A percentile compares a stretch with the other conserved stretches of the same genome.
Evolutionary conservation across 2,888 invertebrate species (phyloP).

Genomic region (Arenicola marina): DNA sequence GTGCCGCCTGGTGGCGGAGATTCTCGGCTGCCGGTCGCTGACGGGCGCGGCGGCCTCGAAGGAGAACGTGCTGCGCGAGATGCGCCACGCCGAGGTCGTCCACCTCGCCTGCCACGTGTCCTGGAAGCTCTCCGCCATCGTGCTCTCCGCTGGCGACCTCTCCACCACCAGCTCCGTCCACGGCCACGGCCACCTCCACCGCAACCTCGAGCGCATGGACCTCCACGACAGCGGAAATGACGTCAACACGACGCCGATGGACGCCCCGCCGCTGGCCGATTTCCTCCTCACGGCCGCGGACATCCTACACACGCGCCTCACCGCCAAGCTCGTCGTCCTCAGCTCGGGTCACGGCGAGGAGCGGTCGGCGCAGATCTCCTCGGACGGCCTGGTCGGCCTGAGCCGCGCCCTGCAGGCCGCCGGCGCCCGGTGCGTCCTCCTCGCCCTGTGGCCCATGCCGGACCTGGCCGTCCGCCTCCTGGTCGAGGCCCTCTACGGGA

Average conservation of each 20-base stretch:
- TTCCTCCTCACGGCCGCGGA: slow-evolving; percentile 85
- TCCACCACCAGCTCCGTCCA: slow-evolving; percentile 19
- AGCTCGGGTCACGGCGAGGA: slow-evolving; percentile 69
- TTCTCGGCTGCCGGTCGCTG: slow-evolving; percentile 74
- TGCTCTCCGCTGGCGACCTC: slow-evolving; percentile 72
- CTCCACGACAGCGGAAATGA: slow-evolving; percentile 44
- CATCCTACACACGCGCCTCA: slow-evolving; percentile 79
- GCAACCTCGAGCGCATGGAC: slow-evolving; percentile 40
- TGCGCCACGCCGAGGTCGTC: slow-evolving; percentile 72
- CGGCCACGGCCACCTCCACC: too few relatives aligned
- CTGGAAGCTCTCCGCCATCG: slow-evolving; percentile 89
- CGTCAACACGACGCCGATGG: slow-evolving; percentile 64
- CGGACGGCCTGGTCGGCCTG: slow-evolving; percentile 75
- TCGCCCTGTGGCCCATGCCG: slow-evolving; percentile 93
- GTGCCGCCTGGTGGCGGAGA: slow-evolving; percentile 87
- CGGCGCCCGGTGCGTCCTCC: slow-evolving; percentile 89
- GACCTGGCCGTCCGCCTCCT: slow-evolving; percentile 92
- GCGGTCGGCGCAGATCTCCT: slow-evolving; percentile 69
- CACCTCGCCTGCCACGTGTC: slow-evolving; percentile 92
- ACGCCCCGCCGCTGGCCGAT: slow-evolving; percentile 81
- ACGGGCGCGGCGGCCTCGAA: slow-evolving; percentile 74
- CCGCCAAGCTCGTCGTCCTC: slow-evolving; percentile 81
- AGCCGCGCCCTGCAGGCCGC: slow-evolving; percentile 80
- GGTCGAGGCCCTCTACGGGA: slow-evolving; percentile 86
- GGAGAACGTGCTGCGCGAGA: slow-evolving; percentile 79